Conservation (phyloP, 2,888 invertebrate species). For the Diplolepis rosae region DNA sequence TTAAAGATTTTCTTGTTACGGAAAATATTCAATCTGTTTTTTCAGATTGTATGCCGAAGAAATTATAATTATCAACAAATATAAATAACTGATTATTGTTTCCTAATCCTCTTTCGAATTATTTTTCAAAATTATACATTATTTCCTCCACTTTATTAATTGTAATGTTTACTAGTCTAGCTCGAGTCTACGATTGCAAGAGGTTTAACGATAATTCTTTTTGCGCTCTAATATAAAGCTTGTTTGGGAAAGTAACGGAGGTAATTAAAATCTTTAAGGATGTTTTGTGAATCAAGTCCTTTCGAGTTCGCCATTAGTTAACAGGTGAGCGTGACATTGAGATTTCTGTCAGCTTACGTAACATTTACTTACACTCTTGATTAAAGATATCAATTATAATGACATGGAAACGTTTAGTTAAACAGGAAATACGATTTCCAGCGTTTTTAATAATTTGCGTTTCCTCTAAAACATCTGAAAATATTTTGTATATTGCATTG, state of each 20-base stretch:
- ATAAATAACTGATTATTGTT: too few species aligned
- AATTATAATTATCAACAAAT: too few species aligned
- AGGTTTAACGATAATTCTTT: constrained; percentile 13
- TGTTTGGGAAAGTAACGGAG: constrained; percentile 22
- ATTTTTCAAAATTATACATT: too few species aligned
- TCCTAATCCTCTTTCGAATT: too few species aligned
- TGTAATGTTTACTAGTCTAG: background rate
- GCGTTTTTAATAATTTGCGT: too few species aligned
- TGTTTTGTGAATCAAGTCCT: constrained; percentile 17
- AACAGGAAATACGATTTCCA: too few species aligned
- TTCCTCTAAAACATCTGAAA: too few species aligned
- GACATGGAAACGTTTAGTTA: background rate
- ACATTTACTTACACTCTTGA: background rate
- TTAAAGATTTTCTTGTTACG: too few species aligned
- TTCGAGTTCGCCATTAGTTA: constrained; percentile 10
- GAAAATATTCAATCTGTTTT: background rate
- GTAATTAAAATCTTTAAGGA: constrained; percentile 22
- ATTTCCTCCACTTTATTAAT: too few species aligned
- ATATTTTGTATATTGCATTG: too few species aligned
- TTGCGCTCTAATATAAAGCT: constrained; percentile 21
- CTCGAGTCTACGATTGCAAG: background rate
- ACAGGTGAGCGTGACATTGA: constrained; percentile 12
- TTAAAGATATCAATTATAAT: background rate
- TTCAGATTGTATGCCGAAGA: too few species aligned
- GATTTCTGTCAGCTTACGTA: constrained; percentile 7